Conservation (phyloP, 2,113 vertebrate genomes). For the Scomber japonicus region DNA sequence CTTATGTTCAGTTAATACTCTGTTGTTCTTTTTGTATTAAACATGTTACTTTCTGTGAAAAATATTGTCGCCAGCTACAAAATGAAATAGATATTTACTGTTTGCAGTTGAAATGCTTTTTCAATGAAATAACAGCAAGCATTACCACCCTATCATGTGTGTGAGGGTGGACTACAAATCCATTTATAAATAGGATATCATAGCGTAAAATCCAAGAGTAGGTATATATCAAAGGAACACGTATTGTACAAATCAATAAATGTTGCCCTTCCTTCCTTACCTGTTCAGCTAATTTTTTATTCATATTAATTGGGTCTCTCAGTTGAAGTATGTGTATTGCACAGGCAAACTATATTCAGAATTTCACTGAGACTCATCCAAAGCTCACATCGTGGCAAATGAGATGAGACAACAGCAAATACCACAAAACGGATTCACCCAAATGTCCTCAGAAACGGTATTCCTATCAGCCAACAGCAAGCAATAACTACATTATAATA, state of each 20-base stretch:
- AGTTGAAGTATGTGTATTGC: neutral
- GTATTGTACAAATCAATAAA: neutral
- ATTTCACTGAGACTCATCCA: neutral
- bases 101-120: neutral
- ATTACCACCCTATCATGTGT: neutral
- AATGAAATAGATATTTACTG: too few species aligned
- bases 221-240: neutral
- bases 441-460: conserved; percentile 16
- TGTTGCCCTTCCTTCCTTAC: neutral
- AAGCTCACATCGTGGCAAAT: conserved; percentile 8
- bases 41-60: too few species aligned
- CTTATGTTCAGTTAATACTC: too few species aligned
- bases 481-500: conserved; percentile 31
- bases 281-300: neutral
- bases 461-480: conserved; percentile 20
- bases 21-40: too few species aligned
- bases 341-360: neutral
- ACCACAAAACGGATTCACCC: conserved; percentile 6
- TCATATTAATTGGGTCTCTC: neutral
- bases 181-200: neutral
- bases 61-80: neutral
- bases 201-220: neutral
- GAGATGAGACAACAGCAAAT: conserved; percentile 23
- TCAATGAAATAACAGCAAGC: neutral
- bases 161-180: neutral